Base-by-base conservation (phyloP, 2,113 vertebrate genomes). In the Cyphomyrus plagiostoma region DNA sequence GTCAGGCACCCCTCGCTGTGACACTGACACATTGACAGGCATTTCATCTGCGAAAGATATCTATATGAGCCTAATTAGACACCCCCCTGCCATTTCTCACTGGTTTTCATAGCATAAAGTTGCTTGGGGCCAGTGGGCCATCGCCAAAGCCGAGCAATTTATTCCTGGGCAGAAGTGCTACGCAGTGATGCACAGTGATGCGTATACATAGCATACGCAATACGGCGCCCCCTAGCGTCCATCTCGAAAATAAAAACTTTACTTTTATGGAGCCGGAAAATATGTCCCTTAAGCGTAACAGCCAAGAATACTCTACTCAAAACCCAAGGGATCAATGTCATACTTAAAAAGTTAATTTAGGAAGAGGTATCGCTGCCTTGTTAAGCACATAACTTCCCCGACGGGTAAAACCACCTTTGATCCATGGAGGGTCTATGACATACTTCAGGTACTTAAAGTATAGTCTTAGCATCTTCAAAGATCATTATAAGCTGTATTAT, bases 301-400 rank as follows among this genome's bases (percentile, higher is more conserved):
- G 62, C 62, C n/a, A 10, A 70, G 62, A 70, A 30, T 70, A 70
- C 62, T 11, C 62, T 66, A 15, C 35, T 80, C 30, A 13, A 19
- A 80, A 42, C 30, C 30, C 74, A 80, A 80, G 74, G 74, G 35
- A 19, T 80, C 74, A 35, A 80, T 39, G 74, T 80, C 35, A 80
- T 80, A 80, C 74, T 80, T 80, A 80, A 80, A 80, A 80, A 80
- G 74, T 80, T 80, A 42, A 80, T 80, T 80, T 80, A 80, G 74
- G 74, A 42, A 39, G 74, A 19, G 35, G 30, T 80, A 80, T 42
- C 35, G 4, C 30, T 80, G 35, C 17, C 35, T 15, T 80, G 30
- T 35, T 80, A 80, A 80, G 35, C 15, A 42, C 35, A 42, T 80
- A 42, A 80, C 74, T 80, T 80, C 35, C 74, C 74, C 35, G 39